These are phyloP conservation scores for Catharus ustulatus DNA, from an alignment of 2,797 vertebrate genomes.

Conservation along the genomic window DNA sequence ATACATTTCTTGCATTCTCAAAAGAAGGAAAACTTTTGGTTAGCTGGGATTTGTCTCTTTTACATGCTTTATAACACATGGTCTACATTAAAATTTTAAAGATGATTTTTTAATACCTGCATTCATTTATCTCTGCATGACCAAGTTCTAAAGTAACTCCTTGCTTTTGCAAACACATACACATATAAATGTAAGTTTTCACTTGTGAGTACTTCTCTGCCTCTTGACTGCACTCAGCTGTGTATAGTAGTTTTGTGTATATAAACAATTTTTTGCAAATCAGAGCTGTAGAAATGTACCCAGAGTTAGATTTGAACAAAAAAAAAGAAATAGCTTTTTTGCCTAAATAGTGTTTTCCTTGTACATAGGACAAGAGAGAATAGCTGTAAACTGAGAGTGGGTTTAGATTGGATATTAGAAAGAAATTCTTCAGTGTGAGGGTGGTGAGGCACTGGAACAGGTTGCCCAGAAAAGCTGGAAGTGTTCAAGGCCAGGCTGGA, in stretches of 20 bases:
- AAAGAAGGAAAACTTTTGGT: neutral
- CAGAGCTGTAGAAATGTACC: neutral
- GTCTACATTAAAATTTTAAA: neutral
- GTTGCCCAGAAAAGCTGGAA: neutral
- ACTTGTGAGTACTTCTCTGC: neutral
- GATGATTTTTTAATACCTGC: neutral
- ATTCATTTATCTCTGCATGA: neutral
- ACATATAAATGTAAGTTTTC: neutral
- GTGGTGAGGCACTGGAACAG: neutral
- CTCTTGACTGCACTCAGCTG: neutral
- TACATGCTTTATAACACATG: neutral
- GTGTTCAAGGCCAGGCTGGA: neutral
- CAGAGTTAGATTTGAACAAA: neutral
- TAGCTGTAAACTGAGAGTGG: neutral
- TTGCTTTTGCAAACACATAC: neutral
- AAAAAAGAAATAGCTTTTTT: neutral
- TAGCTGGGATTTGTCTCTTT: neutral
- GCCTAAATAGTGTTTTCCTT: neutral
- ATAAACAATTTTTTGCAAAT: neutral
- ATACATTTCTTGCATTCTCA: neutral
- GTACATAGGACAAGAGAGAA: neutral
- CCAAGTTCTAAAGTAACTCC: neutral
- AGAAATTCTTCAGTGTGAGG: neutral
- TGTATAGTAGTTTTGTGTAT: neutral
- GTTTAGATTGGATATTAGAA: neutral